Evolutionary conservation across 2,888 invertebrate species (phyloP).

Genomic region (Saturnia japonica): DNA sequence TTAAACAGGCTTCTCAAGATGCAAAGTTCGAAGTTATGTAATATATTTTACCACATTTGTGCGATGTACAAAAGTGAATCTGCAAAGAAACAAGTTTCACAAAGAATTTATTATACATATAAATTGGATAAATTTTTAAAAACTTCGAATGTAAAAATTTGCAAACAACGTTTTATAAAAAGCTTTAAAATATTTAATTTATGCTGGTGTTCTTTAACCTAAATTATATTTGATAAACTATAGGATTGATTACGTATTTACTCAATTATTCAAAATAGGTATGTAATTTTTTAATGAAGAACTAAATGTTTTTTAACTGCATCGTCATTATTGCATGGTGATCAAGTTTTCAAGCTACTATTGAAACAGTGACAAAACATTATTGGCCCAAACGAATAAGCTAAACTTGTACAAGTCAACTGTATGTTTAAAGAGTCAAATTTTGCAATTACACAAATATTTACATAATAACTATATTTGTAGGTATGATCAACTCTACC

Average conservation of each 20-base stretch:
- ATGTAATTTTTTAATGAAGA: too few species aligned
- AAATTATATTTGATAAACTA: not conserved
- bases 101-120: not conserved
- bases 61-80: slow-evolving; percentile 1
- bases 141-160: too few species aligned
- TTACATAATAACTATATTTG: not conserved
- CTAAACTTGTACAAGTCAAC: not conserved
- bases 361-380: not conserved
- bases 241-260: not conserved
- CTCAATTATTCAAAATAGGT: too few species aligned
- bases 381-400: not conserved
- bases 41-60: not conserved
- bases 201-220: not conserved
- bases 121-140: not conserved
- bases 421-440: not conserved
- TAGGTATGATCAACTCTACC: not conserved
- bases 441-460: not conserved
- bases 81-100: not conserved
- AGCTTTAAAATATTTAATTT: not conserved
- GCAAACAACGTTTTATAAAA: not conserved
- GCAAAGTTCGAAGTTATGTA: not conserved
- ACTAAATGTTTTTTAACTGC: too few species aligned
- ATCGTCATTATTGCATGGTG: too few species aligned
- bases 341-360: too few species aligned
- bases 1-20: not conserved